These are phyloP conservation scores for Vireo griseus DNA, from an alignment of 2,797 vertebrate genomes.

Conservation along the genomic window DNA sequence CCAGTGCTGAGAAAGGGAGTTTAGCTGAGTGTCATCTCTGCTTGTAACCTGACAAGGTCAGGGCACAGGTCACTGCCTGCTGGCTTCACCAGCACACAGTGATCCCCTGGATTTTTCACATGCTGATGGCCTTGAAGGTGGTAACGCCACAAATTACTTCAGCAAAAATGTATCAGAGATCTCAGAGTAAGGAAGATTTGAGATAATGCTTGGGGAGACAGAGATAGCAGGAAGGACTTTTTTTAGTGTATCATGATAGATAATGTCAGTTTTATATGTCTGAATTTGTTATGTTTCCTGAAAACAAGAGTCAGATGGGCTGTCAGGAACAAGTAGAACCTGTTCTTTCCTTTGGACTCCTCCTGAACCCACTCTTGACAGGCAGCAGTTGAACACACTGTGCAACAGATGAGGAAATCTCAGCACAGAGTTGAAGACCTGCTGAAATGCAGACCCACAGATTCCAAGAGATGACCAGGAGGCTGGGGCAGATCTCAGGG, in stretches of 20 bases:
- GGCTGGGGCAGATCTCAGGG: neutral
- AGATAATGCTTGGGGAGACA: neutral
- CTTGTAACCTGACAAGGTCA: neutral
- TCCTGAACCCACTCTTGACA: neutral
- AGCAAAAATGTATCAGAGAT: neutral
- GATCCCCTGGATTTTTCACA: neutral
- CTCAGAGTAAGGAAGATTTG: neutral
- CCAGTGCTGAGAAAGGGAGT: neutral
- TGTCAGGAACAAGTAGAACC: neutral
- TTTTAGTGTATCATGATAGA: neutral
- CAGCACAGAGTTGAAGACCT: neutral
- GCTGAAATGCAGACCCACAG: neutral
- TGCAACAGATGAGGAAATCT: neutral
- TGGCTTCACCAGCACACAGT: neutral
- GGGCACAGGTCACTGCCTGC: neutral
- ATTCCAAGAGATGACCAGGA: neutral
- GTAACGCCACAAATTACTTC: neutral
- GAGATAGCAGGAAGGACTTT: neutral
- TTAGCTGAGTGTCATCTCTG: neutral
- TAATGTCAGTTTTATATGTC: neutral
- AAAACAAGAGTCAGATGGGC: neutral
- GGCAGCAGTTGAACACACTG: neutral
- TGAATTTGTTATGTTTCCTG: neutral
- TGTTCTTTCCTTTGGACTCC: neutral
- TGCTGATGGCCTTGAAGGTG: neutral